These are phyloP conservation scores for Sparus aurata DNA, from an alignment of 2,797 vertebrate species.

Conservation along the genomic window DNA sequence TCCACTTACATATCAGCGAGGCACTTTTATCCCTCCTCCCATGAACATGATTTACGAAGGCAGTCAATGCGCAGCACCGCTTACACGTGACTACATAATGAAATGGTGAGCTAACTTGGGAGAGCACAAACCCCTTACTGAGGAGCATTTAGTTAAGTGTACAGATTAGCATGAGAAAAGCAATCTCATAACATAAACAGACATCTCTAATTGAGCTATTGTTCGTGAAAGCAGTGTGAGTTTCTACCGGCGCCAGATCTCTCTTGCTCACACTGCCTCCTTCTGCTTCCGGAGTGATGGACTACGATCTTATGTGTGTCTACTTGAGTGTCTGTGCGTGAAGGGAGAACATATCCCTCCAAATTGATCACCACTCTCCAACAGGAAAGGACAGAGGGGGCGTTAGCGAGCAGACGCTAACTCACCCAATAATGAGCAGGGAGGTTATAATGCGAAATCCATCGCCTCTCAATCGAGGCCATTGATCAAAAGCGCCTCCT, in stretches of 20 bases:
- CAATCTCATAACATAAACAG: slow-evolving; percentile 76
- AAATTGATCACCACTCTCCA: slow-evolving; percentile 75
- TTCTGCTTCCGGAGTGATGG: slow-evolving; percentile 47
- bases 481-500: slow-evolving; percentile 74
- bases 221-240: slow-evolving; percentile 75
- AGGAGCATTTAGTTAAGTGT: slow-evolving; percentile 79
- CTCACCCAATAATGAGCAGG: slow-evolving; percentile 79
- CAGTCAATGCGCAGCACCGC: slow-evolving; percentile 58
- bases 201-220: slow-evolving; percentile 80
- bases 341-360: slow-evolving; percentile 56
- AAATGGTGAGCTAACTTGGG: slow-evolving; percentile 73
- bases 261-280: slow-evolving; percentile 16
- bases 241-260: slow-evolving; percentile 50
- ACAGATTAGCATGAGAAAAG: slow-evolving; percentile 82
- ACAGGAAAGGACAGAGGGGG: slow-evolving; percentile 72
- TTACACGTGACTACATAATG: slow-evolving; percentile 72
- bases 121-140: slow-evolving; percentile 53
- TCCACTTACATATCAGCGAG: slow-evolving; percentile 73
- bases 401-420: slow-evolving; percentile 72
- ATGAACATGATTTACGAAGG: slow-evolving; percentile 74
- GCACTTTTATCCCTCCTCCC: slow-evolving; percentile 68
- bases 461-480: slow-evolving; percentile 77
- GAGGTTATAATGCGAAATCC: slow-evolving; percentile 82
- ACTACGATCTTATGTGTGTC: slow-evolving; percentile 31
- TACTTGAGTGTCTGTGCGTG: slow-evolving; percentile 15